Evolutionary conservation across 2,113 vertebrate genomes (phyloP).

Genomic region (Misgurnus mizolepis): DNA sequence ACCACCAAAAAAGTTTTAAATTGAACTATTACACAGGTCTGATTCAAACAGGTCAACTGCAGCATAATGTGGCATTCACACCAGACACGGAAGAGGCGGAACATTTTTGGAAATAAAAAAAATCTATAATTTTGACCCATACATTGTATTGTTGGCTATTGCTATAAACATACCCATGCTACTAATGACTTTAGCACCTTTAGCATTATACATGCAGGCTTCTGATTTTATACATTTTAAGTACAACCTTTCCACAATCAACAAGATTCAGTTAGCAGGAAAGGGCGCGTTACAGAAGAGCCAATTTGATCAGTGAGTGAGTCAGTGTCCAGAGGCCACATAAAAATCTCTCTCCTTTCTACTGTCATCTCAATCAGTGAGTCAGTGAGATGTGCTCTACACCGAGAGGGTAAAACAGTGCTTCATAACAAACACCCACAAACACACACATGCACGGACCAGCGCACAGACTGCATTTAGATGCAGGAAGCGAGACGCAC

Average conservation of each 20-base stretch:
- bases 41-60: no score
- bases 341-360: slow-evolving; percentile 26
- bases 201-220: background rate
- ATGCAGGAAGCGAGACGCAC: background rate
- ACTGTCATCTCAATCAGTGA: slow-evolving; percentile 23
- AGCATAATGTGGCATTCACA: no score
- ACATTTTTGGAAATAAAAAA: no score
- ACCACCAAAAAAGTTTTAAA: no score
- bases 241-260: background rate
- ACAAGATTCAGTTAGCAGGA: background rate
- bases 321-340: background rate
- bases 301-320: background rate
- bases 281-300: background rate
- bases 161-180: no score
- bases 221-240: background rate
- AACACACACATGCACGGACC: slow-evolving; percentile 16
- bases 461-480: slow-evolving; percentile 3
- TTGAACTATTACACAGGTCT: no score
- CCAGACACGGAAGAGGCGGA: no score
- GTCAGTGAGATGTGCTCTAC: slow-evolving; percentile 2
- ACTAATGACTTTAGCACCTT: background rate
- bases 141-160: no score
- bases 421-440: slow-evolving; percentile 22
- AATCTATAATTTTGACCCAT: no score
- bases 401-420: background rate